Percentiles rank a stretch among this genome's conserved stretches.
Evolutionary conservation across 2,113 vertebrate genomes (phyloP).

Genomic region (Bombycilla garrulus): DNA sequence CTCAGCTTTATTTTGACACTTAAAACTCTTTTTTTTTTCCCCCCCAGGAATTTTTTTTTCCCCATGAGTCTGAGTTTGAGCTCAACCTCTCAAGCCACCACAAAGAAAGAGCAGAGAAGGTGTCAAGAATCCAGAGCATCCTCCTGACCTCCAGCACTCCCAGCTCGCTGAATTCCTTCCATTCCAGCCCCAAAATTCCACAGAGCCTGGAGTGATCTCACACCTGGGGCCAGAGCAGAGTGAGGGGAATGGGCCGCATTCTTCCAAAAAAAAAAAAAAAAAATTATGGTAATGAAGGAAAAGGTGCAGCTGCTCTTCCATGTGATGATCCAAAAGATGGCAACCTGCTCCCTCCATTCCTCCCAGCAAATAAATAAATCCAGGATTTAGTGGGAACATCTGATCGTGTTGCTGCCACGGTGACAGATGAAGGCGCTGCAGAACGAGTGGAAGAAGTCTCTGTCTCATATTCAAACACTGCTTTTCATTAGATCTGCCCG

Average conservation of each 20-base stretch:
- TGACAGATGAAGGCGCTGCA: slow-evolving; percentile 36
- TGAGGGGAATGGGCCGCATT: background rate
- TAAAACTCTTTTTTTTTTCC: background rate
- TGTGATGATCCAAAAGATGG: background rate
- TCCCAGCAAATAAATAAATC: slow-evolving; percentile 48
- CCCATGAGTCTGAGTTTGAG: background rate
- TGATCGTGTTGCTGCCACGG: background rate
- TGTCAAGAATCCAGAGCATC: background rate
- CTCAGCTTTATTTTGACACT: background rate
- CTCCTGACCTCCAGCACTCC: background rate
- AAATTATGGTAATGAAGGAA: background rate
- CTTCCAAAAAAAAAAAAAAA: background rate
- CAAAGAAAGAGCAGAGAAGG: background rate
- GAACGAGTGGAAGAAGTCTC: slow-evolving; percentile 47
- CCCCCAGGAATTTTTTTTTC: background rate
- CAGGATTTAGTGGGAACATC: slow-evolving; percentile 26
- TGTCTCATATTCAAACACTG: slow-evolving; percentile 48
- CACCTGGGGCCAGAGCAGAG: fast-evolving
- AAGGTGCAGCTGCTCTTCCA: background rate
- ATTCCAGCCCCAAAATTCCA: background rate
- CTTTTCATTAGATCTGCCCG: slow-evolving; percentile 41
- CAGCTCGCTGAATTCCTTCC: background rate
- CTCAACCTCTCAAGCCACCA: background rate
- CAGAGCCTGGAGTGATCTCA: background rate
- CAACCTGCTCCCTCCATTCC: slow-evolving; percentile 10